These are phyloP conservation scores for Tetramorium simillimum DNA, from an alignment of 1,140 invertebrate species.

Conservation along the genomic window DNA sequence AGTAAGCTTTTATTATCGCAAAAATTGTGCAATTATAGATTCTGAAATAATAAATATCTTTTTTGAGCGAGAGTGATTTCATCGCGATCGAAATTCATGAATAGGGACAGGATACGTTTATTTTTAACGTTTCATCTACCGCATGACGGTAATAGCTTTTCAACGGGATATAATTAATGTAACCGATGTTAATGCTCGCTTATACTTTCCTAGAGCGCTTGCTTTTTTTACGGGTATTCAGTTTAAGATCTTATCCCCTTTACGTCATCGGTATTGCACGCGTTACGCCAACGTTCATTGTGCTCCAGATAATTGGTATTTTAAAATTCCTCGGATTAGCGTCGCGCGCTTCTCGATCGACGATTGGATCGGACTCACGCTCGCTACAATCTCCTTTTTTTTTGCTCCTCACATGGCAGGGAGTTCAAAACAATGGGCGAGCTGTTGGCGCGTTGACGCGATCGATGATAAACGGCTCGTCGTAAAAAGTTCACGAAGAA, in stretches of 20 bases:
- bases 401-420: neutral
- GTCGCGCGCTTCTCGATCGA: neutral
- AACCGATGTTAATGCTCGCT: conserved; percentile 23
- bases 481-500: conserved; percentile 40
- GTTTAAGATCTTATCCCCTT: conserved; percentile 28
- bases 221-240: neutral
- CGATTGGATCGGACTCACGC: conserved; percentile 5
- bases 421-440: neutral
- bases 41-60: neutral
- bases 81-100: conserved; percentile 1
- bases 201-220: neutral
- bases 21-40: neutral
- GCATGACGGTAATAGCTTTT: neutral
- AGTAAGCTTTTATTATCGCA: neutral
- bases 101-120: conserved; percentile 15
- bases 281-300: conserved; percentile 44
- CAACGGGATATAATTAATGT: conserved; percentile 27
- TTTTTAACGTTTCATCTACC: conserved; percentile 1
- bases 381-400: conserved; percentile 13
- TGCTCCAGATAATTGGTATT: conserved; percentile 53
- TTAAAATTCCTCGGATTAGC: conserved; percentile 55
- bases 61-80: neutral
- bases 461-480: conserved; percentile 6
- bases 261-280: conserved; percentile 29
- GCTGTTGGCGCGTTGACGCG: neutral